Evolutionary conservation across 2,113 vertebrate genomes (phyloP).

Genomic region (Triplophysa tibetana): DNA sequence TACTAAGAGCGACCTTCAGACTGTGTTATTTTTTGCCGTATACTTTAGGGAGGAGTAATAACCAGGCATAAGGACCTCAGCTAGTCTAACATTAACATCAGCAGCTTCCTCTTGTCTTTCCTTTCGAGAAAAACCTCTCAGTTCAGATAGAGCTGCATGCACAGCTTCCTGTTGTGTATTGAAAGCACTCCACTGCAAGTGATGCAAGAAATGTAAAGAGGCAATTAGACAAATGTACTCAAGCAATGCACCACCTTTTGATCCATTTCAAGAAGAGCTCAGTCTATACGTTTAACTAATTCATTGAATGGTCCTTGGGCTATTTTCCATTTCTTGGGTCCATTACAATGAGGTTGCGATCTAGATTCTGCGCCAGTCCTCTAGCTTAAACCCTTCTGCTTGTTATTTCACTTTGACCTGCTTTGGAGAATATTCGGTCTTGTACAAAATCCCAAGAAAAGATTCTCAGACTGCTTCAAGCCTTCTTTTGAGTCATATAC

Average conservation of each 20-base stretch:
- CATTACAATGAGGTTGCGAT: conserved; percentile 36
- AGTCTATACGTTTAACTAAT: conserved; percentile 4
- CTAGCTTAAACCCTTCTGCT: not conserved
- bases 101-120: not conserved
- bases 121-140: not conserved
- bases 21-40: not conserved
- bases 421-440: conserved; percentile 39
- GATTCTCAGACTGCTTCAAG: not conserved
- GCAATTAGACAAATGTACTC: conserved; percentile 25
- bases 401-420: conserved; percentile 34
- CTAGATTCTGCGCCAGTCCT: conserved; percentile 38
- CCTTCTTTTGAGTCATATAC: conserved; percentile 5
- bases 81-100: not conserved
- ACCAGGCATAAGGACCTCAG: not conserved
- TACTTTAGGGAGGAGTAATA: not conserved
- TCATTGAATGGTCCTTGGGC: conserved; percentile 31
- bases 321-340: not conserved
- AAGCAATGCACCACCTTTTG: not conserved
- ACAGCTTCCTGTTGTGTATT: conserved; percentile 15
- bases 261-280: conserved; percentile 9
- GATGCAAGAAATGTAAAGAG: not conserved
- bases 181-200: not conserved
- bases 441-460: conserved; percentile 24
- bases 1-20: not conserved
- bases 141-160: not conserved